Base-by-base conservation (phyloP, 2,888 invertebrate genomes). In the Dascillus cervinus region DNA sequence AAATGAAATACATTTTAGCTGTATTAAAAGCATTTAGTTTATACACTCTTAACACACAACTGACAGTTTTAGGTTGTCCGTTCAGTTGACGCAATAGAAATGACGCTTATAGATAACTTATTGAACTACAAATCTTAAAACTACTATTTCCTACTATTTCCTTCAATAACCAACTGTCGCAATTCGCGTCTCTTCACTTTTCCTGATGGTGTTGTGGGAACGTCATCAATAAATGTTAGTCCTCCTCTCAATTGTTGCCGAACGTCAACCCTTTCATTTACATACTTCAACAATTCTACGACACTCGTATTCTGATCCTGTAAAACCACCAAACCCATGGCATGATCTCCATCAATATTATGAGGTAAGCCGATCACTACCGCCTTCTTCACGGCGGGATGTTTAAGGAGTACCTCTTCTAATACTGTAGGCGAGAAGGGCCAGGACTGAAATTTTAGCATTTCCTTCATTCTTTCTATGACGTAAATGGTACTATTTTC, bases 391-490 rank as follows among this genome's bases (percentile, higher is more conserved):
- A 51, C 45, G 6, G 43, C 37, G 3, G 44, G 41, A 39, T 51
- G 51, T n/a, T 15, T 20, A 9, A 39, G 26, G n/a, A 51, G 22
- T 11, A 50, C 39, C 1, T 33, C 37, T 32, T 51, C 51, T 4
- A 51, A 17, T 26, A 31, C 29, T 4, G 43, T 43, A 5, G 50
- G 49, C 4, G 45, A 21, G 3, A 51, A 38, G 22, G 44, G 46
- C 26, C 44, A 34, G 1, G 39, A 37, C 41, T 41, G 41, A 34
- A 31, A 50, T 25, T 47, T 49, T 4, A 70, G 49, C 40, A 73
- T 53, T 41, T 69, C 60, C 41, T 73, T 73, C 3, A 69, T 62
- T 13, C 73, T 59, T 17, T 72, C 73, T 0, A 70, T 61, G 21
- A 67, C 64, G 49, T 55, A 72, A 36, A 65, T 67, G 41, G 69